phyloP scores from a whole-genome alignment of 2,797 vertebrate genomes.

The Chaetodon trifasciatus region DNA sequence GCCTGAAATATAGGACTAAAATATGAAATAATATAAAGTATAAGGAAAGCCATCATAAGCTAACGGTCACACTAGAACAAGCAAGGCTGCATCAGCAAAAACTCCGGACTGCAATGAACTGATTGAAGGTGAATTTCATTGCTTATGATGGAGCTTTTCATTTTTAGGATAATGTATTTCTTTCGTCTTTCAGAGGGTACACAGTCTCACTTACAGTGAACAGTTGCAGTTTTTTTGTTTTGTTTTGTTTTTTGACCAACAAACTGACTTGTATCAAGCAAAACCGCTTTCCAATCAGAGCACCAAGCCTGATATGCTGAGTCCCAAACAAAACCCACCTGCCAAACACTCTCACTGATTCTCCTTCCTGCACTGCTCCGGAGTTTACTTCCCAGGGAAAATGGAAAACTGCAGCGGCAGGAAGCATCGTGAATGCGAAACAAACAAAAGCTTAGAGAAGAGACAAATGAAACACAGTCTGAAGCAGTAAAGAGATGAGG shows the following conservation, averaged over 20 bases:
- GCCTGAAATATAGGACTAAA: too few species aligned
- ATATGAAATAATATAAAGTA: too few species aligned
- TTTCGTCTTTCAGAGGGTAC: background rate
- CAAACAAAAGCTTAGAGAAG: background rate
- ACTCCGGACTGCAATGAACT: background rate
- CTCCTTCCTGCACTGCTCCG: slow-evolving; percentile 84
- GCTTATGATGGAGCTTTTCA: background rate
- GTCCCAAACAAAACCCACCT: slow-evolving; percentile 81
- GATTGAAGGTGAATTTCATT: background rate
- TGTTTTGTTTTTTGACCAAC: too few species aligned
- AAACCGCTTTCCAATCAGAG: background rate
- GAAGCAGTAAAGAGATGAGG: background rate
- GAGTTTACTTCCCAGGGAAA: slow-evolving; percentile 91
- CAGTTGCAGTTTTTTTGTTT: background rate
- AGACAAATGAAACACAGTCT: background rate
- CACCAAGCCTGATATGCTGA: background rate
- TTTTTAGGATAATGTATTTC: background rate
- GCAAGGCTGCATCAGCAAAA: background rate
- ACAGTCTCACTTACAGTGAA: background rate
- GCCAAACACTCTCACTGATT: slow-evolving; percentile 89
- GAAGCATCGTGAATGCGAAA: slow-evolving; percentile 83
- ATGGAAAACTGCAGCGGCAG: slow-evolving; percentile 84
- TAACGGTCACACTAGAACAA: background rate
- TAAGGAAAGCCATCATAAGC: background rate
- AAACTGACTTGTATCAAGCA: background rate